These are phyloP conservation scores for Drosophila parthenogenetica DNA, from an alignment of 2,888 invertebrate genomes.

Conservation along the genomic window DNA sequence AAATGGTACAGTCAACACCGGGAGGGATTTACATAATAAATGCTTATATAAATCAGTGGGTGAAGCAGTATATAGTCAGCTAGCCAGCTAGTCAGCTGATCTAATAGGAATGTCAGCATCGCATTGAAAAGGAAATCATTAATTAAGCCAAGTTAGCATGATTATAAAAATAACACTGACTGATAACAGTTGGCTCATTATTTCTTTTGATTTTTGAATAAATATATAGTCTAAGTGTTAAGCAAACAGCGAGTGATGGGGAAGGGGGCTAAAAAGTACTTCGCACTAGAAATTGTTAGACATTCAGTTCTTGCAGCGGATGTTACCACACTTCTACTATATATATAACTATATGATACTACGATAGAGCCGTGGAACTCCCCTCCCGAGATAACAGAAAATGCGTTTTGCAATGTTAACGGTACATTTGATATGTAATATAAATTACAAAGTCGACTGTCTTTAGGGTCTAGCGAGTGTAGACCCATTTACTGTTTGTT, in stretches of 20 bases:
- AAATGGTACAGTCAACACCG: conserved; percentile 45
- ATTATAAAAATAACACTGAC: conserved; percentile 5
- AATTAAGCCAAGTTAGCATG: conserved; percentile 5
- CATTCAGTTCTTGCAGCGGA: conserved; percentile 35
- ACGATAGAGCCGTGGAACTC: neutral
- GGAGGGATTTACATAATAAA: conserved; percentile 32
- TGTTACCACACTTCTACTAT: conserved; percentile 34
- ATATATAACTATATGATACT: neutral
- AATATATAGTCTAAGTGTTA: conserved; percentile 16
- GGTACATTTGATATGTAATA: conserved; percentile 47
- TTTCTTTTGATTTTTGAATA: conserved; percentile 5
- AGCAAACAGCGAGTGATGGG: conserved; percentile 22
- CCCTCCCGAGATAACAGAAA: conserved; percentile 56
- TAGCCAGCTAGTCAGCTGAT: conserved; percentile 53
- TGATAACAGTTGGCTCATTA: conserved; percentile 15
- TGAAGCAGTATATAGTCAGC: too few relatives aligned
- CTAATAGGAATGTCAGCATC: conserved; percentile 13
- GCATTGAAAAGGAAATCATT: neutral
- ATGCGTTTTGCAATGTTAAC: conserved; percentile 74
- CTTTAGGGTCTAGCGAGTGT: neutral
- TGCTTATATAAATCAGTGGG: neutral
- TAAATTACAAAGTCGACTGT: conserved; percentile 27
- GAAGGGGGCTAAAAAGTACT: conserved; percentile 12
- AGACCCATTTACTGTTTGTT: conserved; percentile 60
- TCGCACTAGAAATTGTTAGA: conserved; percentile 44